A percentile compares a stretch with the other conserved stretches of the same genome.
Evolutionary conservation across 2,113 vertebrate genomes (phyloP).

Genomic region (Triplophysa tibetana): DNA sequence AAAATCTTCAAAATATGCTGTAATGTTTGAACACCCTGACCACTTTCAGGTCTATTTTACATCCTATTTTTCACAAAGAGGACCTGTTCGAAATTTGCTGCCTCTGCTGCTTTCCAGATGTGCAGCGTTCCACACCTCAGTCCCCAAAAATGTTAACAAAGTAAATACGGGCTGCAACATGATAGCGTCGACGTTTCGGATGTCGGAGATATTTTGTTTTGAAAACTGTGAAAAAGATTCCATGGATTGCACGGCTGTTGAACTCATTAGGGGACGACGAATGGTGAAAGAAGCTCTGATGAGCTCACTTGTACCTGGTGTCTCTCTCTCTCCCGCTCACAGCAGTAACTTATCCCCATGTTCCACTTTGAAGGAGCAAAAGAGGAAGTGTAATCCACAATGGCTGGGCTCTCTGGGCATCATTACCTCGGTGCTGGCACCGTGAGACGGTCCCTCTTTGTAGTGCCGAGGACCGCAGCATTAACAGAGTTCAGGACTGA

Average conservation of each 20-base stretch:
- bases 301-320: constrained; percentile 40
- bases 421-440: constrained; percentile 45
- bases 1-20: constrained; percentile 78
- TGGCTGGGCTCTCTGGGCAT: constrained; percentile 43
- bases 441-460: constrained; percentile 19
- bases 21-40: constrained; percentile 75
- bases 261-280: constrained; percentile 18
- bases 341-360: constrained; percentile 11
- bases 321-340: constrained; percentile 11
- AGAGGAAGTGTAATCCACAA: constrained; percentile 38
- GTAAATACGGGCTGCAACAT: constrained; percentile 27
- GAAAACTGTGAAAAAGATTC: constrained; percentile 36
- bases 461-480: constrained; percentile 27
- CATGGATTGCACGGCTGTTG: constrained; percentile 6
- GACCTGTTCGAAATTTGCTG: constrained; percentile 72
- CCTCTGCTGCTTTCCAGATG: constrained; percentile 77
- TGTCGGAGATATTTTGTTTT: constrained; percentile 34
- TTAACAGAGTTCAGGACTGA: constrained; percentile 24
- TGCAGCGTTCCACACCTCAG: constrained; percentile 63
- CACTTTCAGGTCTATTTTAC: constrained; percentile 62
- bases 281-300: constrained; percentile 31
- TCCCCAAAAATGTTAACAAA: constrained; percentile 28
- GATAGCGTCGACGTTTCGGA: constrained; percentile 3
- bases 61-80: constrained; percentile 75
- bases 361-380: constrained; percentile 36